phyloP scores from a whole-genome alignment of 2,888 invertebrate species.

The Vanessa cardui region DNA sequence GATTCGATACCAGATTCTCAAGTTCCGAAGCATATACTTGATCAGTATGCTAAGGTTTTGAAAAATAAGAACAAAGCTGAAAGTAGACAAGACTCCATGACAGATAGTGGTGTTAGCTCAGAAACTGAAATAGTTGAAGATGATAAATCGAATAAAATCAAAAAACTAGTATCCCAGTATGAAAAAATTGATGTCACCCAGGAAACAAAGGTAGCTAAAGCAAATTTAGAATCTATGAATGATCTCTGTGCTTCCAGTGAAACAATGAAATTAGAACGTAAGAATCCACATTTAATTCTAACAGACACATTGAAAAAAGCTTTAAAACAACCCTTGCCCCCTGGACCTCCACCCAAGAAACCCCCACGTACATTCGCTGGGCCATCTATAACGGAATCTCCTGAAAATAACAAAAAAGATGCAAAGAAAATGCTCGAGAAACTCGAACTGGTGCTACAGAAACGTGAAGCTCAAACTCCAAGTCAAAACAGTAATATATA shows the following conservation, averaged over 20 bases:
- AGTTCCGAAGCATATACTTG: constrained; percentile 74
- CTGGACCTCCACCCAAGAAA: constrained; percentile 89
- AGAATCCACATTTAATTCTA: constrained; percentile 71
- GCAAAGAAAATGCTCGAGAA: constrained; percentile 86
- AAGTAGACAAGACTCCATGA: constrained; percentile 69
- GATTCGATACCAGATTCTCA: constrained; percentile 66
- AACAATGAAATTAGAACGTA: constrained; percentile 70
- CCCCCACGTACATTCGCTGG: constrained; percentile 86
- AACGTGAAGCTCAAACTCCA: constrained; percentile 66
- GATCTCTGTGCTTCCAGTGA: constrained; percentile 68
- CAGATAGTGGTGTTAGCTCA: constrained; percentile 78
- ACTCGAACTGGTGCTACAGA: constrained; percentile 83
- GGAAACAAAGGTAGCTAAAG: constrained; percentile 33
- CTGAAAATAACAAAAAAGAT: constrained; percentile 69
- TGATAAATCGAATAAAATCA: constrained; percentile 61
- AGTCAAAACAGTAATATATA: constrained; percentile 49
- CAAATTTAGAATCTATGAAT: constrained; percentile 64
- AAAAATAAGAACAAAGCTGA: constrained; percentile 61
- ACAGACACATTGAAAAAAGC: constrained; percentile 86
- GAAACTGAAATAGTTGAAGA: constrained; percentile 78
- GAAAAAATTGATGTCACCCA: constrained; percentile 50
- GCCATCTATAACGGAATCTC: constrained; percentile 45
- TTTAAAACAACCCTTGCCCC: constrained; percentile 85
- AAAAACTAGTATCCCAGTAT: constrained; percentile 57
- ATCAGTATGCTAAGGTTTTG: constrained; percentile 74